phyloP scores from a whole-genome alignment of 2,888 invertebrate species.

The Plebejus anna region DNA sequence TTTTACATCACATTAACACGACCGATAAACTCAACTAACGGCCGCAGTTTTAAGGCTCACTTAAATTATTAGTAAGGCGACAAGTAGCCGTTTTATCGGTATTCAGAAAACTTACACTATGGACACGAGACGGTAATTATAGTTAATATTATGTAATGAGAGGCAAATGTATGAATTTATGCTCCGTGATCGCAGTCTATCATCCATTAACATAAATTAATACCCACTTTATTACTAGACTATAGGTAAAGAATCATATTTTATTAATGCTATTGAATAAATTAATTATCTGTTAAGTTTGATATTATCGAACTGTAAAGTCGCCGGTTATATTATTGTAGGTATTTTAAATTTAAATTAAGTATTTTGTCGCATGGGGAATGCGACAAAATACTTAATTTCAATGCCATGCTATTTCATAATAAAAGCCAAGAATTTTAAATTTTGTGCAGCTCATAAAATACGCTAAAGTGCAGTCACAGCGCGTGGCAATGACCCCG shows the following conservation, averaged over 20 bases:
- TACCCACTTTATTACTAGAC: too few species aligned
- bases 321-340: too few species aligned
- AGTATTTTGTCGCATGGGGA: too few species aligned
- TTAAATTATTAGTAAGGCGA: neutral
- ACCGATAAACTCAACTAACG: neutral
- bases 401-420: neutral
- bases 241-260: too few species aligned
- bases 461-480: neutral
- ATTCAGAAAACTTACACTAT: neutral
- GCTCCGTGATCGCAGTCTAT: too few species aligned
- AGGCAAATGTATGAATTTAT: too few species aligned
- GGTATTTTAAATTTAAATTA: too few species aligned
- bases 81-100: neutral
- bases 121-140: too few species aligned
- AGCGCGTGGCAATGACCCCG: neutral
- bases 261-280: too few species aligned
- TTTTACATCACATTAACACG: conserved; percentile 12
- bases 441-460: neutral
- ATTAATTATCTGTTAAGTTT: neutral
- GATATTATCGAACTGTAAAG: neutral
- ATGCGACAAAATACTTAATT: too few species aligned
- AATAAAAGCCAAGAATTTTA: neutral
- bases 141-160: too few species aligned
- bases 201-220: too few species aligned
- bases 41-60: conserved; percentile 6